Evolutionary conservation across 2,113 vertebrate species (phyloP), one percentile per base, ranked within the genome.

Genomic region (Mastomys coucha): DNA sequence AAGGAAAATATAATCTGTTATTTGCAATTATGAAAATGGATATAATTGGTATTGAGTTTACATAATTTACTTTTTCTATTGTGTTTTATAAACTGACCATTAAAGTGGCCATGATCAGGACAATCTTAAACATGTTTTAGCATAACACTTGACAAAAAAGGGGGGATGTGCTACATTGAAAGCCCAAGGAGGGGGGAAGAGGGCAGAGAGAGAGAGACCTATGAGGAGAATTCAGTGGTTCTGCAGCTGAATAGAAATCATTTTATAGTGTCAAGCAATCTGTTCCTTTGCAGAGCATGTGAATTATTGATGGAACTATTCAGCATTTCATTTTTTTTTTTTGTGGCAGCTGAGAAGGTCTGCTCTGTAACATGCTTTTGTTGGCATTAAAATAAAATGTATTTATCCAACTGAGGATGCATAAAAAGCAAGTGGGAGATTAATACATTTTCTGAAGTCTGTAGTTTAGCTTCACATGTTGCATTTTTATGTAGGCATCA

Each of bases 401-500:
- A 63, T 88, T 93, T 85, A 51, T 87, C 76, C 88, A 91, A 94
- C 33, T 69, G 88, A 82, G 86, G 12, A 77, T 81, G 49, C 63
- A 76, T 93, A 84, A 95, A 96, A 93, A 97, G 67, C 96, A 98
- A 98, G 96, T 90, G 90, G 93, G 49, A 97, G 96, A 97, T 97
- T 97, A 97, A 93, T 97, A 93, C 90, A 87, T 90, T 94, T 93
- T 53, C 39, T 97, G 65, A 92, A 96, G 80, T 95, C 91, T 85
- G 89, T 97, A 94, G 73, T 77, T 94, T 95, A 53, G 7, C 72
- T 91, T 20, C 42, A 78, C 77, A 90, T 96, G 82, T 80, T 86
- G 22, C 28, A 88, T 78, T 92, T 86, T 24, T 51, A 51, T 77
- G 24, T 51, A 51, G 53, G 7, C 1, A 17, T 14, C 97, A 93